phyloP scores from a whole-genome alignment of 1,140 invertebrate genomes.

The Microplitis demolitor region DNA sequence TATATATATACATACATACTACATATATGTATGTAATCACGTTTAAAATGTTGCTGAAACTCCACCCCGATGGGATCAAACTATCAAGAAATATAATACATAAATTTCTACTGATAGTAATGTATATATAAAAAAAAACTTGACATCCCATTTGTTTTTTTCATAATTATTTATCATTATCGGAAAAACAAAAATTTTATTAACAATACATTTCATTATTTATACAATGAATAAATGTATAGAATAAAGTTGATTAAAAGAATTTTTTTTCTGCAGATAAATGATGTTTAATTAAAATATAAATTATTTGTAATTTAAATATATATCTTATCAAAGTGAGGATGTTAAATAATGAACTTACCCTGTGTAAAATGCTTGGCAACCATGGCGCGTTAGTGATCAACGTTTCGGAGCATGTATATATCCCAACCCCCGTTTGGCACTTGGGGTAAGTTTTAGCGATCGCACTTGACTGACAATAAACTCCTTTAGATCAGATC shows the following conservation, averaged over 20 bases:
- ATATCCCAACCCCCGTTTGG: conserved; percentile 12
- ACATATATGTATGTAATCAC: no score
- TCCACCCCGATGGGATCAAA: conserved; percentile 28
- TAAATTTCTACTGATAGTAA: not conserved
- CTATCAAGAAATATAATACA: not conserved
- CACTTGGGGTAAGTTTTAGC: not conserved
- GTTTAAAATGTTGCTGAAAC: not conserved
- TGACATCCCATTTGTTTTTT: not conserved
- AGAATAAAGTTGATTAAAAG: no score
- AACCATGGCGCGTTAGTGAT: conserved; percentile 30
- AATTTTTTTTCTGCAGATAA: no score
- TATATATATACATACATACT: no score
- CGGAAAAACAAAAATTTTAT: no score
- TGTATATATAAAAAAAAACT: not conserved
- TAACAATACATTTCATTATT: no score
- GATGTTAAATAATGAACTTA: conserved; percentile 7
- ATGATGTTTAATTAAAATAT: no score
- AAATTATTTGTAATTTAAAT: no score
- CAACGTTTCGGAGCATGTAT: conserved; percentile 11
- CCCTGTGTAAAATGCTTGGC: conserved; percentile 34
- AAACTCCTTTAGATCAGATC: not conserved
- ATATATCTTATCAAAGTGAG: not conserved
- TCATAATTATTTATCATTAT: no score
- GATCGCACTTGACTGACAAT: conserved; percentile 7
- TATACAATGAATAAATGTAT: no score